Evolutionary conservation across 2,888 invertebrate species (phyloP).

Genomic region (Luperina nickerlii): DNA sequence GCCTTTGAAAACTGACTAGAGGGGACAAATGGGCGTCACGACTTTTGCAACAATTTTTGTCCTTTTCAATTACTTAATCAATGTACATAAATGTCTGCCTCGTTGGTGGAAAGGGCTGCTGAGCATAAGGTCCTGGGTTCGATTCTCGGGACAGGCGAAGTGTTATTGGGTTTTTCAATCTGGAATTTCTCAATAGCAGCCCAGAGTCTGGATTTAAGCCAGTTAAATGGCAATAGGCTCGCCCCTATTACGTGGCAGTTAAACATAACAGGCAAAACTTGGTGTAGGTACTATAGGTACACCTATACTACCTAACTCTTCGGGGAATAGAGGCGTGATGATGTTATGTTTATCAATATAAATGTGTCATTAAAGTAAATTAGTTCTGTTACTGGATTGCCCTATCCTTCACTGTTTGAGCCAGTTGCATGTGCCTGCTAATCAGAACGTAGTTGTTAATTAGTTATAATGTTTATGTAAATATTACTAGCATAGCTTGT

Average conservation of each 20-base stretch:
- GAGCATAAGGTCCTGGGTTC: not conserved
- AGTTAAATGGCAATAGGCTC: not conserved
- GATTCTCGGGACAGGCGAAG: too few species aligned
- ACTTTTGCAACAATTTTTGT: conserved; percentile 15
- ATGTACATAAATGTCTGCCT: not conserved
- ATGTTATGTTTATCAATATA: not conserved
- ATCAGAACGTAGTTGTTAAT: too few species aligned
- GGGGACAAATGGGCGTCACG: not conserved
- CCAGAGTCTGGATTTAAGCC: not conserved
- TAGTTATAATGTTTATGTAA: too few species aligned
- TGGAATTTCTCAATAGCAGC: not conserved
- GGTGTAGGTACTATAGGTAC: not conserved
- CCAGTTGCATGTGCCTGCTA: too few species aligned
- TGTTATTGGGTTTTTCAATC: not conserved
- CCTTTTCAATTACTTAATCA: not conserved
- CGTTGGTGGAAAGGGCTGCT: not conserved
- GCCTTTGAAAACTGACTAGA: too few species aligned
- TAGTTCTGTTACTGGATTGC: not conserved
- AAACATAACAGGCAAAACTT: rapidly evolving
- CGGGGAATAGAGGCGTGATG: not conserved
- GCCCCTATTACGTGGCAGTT: not conserved
- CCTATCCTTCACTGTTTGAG: too few species aligned
- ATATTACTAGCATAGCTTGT: too few species aligned
- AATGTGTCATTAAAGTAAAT: conserved; percentile 20
- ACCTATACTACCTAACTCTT: not conserved